Evolutionary conservation across 2,888 invertebrate species (phyloP).

Genomic region (Hyalella azteca): DNA sequence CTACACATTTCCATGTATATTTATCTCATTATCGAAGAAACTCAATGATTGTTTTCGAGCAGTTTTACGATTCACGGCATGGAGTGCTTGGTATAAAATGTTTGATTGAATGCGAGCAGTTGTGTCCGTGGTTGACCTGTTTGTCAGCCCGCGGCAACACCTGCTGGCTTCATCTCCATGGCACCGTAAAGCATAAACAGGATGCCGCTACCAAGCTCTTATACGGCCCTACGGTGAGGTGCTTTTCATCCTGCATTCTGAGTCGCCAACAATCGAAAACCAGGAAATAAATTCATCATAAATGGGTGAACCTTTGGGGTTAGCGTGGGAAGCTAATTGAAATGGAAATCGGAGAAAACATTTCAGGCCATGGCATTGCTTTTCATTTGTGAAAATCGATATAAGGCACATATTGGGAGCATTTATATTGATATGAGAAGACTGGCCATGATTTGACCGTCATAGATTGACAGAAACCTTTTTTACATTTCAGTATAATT

Average conservation of each 20-base stretch:
- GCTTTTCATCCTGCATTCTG: background rate
- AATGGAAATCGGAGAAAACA: no score
- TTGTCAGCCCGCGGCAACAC: conserved; percentile 32
- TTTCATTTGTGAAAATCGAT: no score
- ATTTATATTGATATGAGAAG: no score
- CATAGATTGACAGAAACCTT: no score
- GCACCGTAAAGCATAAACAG: conserved; percentile 28
- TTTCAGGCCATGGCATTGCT: no score
- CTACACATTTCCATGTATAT: no score
- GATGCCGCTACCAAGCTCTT: conserved; percentile 25
- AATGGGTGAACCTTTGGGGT: background rate
- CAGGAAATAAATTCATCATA: background rate
- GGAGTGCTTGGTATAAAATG: background rate
- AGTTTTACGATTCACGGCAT: background rate
- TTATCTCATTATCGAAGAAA: no score
- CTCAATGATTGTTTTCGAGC: no score
- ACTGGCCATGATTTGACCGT: no score
- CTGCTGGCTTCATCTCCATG: conserved; percentile 25
- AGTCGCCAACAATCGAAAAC: background rate
- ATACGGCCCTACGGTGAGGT: background rate
- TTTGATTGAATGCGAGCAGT: conserved; percentile 21
- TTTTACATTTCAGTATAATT: no score
- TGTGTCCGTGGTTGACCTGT: conserved; percentile 5
- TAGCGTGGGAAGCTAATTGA: conserved; percentile 16
- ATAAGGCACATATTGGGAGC: no score